Evolutionary conservation across 2,888 invertebrate species (phyloP).

Genomic region (Neoascia interrupta): DNA sequence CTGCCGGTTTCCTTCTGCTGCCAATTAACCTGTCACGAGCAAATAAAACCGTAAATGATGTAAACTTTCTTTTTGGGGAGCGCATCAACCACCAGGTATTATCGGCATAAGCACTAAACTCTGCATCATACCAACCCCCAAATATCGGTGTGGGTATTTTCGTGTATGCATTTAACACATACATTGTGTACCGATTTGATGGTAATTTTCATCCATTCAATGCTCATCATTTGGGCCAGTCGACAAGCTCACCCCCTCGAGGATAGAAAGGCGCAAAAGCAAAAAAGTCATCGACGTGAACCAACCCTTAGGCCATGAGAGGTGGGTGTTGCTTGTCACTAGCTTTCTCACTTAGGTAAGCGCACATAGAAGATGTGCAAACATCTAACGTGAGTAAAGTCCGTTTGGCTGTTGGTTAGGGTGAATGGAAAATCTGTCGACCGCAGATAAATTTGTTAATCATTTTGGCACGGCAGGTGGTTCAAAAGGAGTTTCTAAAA

Average conservation of each 20-base stretch:
- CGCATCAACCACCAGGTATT: slow-evolving; percentile 27
- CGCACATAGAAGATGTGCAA: neutral
- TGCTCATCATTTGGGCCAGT: slow-evolving; percentile 60
- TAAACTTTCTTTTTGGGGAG: slow-evolving; percentile 21
- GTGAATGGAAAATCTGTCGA: slow-evolving; percentile 71
- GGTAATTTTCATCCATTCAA: slow-evolving; percentile 60
- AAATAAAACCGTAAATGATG: slow-evolving; percentile 30
- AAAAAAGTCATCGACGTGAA: slow-evolving; percentile 38
- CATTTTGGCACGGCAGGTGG: slow-evolving; percentile 72
- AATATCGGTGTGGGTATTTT: neutral
- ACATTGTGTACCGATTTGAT: slow-evolving; percentile 65
- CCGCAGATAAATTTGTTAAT: slow-evolving; percentile 73
- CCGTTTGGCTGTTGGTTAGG: slow-evolving; percentile 25
- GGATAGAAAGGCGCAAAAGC: slow-evolving; percentile 17
- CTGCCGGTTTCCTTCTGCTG: no score
- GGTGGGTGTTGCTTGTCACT: slow-evolving; percentile 38
- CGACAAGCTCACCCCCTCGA: slow-evolving; percentile 19
- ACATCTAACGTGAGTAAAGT: slow-evolving; percentile 39
- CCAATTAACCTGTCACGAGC: slow-evolving; percentile 62
- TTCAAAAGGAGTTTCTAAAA: slow-evolving; percentile 62
- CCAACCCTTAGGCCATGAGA: slow-evolving; percentile 45
- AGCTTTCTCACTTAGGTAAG: slow-evolving; percentile 18
- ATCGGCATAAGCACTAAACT: neutral
- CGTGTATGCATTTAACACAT: slow-evolving; percentile 69
- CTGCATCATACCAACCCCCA: neutral